Conservation (phyloP, 2,888 invertebrate genomes). For the Helleia helle region DNA sequence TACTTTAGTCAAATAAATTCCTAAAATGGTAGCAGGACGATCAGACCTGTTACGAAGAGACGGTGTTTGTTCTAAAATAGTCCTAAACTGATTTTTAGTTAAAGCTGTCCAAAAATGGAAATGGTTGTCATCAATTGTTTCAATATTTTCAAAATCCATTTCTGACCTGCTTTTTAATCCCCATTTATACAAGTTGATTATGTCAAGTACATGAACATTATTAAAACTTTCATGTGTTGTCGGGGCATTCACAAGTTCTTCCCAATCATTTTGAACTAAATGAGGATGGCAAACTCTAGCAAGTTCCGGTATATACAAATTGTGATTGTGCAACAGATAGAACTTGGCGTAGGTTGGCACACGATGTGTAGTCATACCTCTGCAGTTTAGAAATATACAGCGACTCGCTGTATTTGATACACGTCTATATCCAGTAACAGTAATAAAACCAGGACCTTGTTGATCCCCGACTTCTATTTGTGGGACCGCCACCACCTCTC, state of each 20-base stretch:
- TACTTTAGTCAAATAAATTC: constrained; percentile 15
- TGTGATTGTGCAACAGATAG: neutral
- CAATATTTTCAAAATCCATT: constrained; percentile 15
- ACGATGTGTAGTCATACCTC: constrained; percentile 2
- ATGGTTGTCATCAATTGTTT: constrained; percentile 15
- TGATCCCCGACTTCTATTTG: neutral
- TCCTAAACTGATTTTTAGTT: constrained; percentile 12
- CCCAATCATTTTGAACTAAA: neutral
- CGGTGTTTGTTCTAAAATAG: constrained; percentile 14
- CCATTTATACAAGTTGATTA: constrained; percentile 17
- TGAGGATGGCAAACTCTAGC: constrained; percentile 6
- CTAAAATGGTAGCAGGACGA: constrained; percentile 11
- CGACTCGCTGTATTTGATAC: constrained; percentile 16
- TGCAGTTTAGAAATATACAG: constrained; percentile 17
- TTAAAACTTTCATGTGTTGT: constrained; percentile 10
- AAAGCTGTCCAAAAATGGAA: constrained; percentile 14
- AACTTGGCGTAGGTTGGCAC: neutral
- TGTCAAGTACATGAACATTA: constrained; percentile 14
- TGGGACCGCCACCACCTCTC: too few relatives aligned
- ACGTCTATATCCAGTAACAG: constrained; percentile 14
- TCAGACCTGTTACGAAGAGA: constrained; percentile 13
- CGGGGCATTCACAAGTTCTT: constrained; percentile 3
- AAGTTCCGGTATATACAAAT: neutral
- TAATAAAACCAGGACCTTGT: constrained; percentile 10
- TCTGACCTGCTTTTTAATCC: constrained; percentile 11